phyloP scores from a whole-genome alignment of 2,797 vertebrate genomes.

The Crocodylus rhombifer region DNA sequence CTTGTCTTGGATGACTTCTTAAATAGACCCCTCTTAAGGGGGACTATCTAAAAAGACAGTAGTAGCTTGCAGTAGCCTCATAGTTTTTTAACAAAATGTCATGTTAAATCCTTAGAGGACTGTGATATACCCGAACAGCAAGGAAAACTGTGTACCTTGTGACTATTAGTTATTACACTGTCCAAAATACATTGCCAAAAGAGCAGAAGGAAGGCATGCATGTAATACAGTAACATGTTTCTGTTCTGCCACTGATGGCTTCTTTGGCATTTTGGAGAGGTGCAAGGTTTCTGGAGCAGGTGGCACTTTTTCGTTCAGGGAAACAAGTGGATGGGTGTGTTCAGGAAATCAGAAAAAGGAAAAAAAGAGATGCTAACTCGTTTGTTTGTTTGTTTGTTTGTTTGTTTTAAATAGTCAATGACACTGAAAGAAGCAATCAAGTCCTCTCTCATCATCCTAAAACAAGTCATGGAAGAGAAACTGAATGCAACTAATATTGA shows the following conservation, averaged over 20 bases:
- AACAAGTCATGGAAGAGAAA: constrained; percentile 99
- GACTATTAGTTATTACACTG: background rate
- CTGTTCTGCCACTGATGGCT: background rate
- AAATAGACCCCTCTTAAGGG: background rate
- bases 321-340: background rate
- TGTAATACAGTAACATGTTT: constrained; percentile 12
- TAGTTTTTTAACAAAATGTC: no score
- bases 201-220: background rate
- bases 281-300: accelerated
- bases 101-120: background rate
- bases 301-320: background rate
- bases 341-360: accelerated
- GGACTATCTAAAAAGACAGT: no score
- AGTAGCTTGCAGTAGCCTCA: no score
- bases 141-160: background rate
- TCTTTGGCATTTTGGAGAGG: background rate
- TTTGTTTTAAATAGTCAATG: constrained; percentile 89
- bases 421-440: constrained; percentile 99
- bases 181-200: accelerated
- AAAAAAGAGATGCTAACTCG: background rate
- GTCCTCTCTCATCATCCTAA: constrained; percentile 97
- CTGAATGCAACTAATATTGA: constrained; percentile 99
- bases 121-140: background rate
- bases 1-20: background rate
- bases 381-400: background rate